Conservation (phyloP, 2,113 vertebrate genomes). For the Psophia crepitans region DNA sequence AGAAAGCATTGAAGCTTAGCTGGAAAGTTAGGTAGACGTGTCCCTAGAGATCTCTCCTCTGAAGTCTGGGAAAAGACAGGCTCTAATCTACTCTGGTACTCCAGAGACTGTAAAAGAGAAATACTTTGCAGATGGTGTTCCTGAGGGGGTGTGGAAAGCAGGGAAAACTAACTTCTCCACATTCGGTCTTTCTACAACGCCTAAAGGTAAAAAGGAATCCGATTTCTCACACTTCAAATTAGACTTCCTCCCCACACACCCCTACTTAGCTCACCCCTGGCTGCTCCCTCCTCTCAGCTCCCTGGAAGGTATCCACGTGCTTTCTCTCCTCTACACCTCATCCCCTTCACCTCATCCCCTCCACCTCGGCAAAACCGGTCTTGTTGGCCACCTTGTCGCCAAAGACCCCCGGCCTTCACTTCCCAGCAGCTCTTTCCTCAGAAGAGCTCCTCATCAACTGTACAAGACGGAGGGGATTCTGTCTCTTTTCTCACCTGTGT, state of each 20-base stretch:
- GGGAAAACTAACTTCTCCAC: neutral
- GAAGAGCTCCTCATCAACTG: neutral
- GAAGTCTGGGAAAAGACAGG: neutral
- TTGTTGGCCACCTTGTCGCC: too few species aligned
- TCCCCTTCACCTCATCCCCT: neutral
- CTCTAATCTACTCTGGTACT: neutral
- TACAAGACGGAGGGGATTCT: neutral
- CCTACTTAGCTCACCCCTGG: neutral
- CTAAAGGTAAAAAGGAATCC: neutral
- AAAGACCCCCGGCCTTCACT: neutral
- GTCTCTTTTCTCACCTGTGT: neutral
- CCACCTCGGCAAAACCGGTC: too few species aligned
- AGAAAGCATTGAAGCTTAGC: neutral
- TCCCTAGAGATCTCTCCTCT: neutral
- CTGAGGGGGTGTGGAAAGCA: neutral
- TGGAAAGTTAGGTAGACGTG: neutral
- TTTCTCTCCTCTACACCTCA: neutral
- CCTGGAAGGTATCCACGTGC: neutral
- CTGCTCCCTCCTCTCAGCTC: neutral
- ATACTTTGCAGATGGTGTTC: slow-evolving; percentile 28
- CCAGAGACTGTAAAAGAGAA: neutral
- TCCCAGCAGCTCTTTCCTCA: neutral
- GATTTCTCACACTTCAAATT: neutral
- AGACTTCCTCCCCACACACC: neutral
- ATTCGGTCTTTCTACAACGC: neutral